Conservation (phyloP, 2,113 vertebrate species). For the Psammodynastes pulverulentus region DNA sequence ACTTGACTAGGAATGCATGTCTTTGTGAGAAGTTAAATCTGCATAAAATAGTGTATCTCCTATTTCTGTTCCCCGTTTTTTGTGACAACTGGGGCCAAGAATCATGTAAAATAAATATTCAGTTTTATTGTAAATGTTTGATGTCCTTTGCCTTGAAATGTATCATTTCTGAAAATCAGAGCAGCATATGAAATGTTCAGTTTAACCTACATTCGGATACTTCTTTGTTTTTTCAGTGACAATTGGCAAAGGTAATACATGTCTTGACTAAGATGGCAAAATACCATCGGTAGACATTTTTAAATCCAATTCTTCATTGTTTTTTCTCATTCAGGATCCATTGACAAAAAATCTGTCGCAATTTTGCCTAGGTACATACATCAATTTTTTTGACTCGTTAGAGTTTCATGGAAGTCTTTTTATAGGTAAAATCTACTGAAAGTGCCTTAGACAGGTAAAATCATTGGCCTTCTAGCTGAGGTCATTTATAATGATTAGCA, state of each 20-base stretch:
- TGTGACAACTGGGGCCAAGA: background rate
- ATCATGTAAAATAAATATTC: background rate
- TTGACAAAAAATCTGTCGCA: background rate
- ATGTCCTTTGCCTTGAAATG: background rate
- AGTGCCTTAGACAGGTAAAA: background rate
- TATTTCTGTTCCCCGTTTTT: background rate
- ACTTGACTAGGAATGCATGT: background rate
- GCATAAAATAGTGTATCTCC: background rate
- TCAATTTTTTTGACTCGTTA: background rate
- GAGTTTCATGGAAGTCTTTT: background rate
- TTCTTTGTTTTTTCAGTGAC: background rate
- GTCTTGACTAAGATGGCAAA: background rate
- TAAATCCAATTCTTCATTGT: background rate
- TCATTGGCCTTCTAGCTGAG: background rate
- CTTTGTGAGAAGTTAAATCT: background rate
- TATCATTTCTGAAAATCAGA: background rate
- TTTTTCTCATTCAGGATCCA: background rate
- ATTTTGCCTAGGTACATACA: background rate
- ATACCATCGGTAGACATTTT: background rate
- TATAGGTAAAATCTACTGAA: background rate
- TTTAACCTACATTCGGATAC: background rate
- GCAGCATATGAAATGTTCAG: background rate
- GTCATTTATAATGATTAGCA: background rate
- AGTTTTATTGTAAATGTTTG: background rate
- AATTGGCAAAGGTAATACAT: background rate